Percentiles rank a stretch among this genome's conserved stretches.
Evolutionary conservation across 2,797 vertebrate genomes (phyloP).

Genomic region (Sebastes miniatus): DNA sequence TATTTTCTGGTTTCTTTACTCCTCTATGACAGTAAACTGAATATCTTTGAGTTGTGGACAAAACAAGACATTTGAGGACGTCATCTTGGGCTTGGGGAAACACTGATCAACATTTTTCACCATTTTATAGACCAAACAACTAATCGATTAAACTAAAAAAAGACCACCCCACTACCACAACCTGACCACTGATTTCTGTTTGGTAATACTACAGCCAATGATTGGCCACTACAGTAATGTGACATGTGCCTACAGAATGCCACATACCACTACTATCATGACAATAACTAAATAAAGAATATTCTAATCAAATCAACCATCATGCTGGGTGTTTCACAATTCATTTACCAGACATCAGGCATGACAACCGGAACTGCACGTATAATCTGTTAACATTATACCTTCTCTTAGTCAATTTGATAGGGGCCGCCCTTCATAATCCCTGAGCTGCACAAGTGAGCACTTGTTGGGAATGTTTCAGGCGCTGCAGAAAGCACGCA

Average conservation of each 20-base stretch:
- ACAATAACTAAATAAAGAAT: not conserved
- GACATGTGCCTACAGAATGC: not conserved
- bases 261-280: not conserved
- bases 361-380: not conserved
- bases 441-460: constrained; percentile 51
- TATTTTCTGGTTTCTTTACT: too few relatives aligned
- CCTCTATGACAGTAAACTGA: too few relatives aligned
- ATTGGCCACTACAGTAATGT: not conserved
- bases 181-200: not conserved
- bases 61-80: too few relatives aligned
- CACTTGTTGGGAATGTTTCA: constrained; percentile 71
- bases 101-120: too few relatives aligned
- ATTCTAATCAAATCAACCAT: not conserved
- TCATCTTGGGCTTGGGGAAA: too few relatives aligned
- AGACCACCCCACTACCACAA: not conserved
- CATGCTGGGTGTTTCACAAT: not conserved
- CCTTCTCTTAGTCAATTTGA: constrained; percentile 41
- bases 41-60: too few relatives aligned
- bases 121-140: too few relatives aligned
- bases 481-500: constrained; percentile 36
- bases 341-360: not conserved
- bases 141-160: not conserved
- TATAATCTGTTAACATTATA: constrained; percentile 33
- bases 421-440: constrained; percentile 43
- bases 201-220: not conserved